phyloP scores from a whole-genome alignment of 2,888 invertebrate species.

The Candidula unifasciata region DNA sequence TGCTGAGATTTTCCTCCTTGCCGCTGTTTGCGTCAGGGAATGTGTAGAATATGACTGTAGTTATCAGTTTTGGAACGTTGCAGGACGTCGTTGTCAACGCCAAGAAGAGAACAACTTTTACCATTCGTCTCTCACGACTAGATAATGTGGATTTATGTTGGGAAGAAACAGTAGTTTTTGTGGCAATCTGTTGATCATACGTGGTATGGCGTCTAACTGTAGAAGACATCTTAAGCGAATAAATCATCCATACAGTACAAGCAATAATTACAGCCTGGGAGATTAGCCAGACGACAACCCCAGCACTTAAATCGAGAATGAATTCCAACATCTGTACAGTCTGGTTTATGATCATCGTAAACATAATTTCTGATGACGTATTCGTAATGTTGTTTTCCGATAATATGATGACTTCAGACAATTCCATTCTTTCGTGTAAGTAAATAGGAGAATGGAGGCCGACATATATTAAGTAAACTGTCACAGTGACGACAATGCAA shows the following conservation, averaged over 20 bases:
- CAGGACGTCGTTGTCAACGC: neutral
- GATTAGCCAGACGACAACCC: neutral
- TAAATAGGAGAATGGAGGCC: neutral
- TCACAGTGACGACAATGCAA: neutral
- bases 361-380: no score
- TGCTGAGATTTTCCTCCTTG: no score
- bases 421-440: neutral
- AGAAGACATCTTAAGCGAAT: neutral
- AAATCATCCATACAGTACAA: conserved; percentile 12
- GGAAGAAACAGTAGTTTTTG: no score
- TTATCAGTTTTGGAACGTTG: neutral
- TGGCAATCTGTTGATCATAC: neutral
- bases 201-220: neutral
- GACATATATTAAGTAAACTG: neutral
- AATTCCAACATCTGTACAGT: neutral
- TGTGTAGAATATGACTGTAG: no score
- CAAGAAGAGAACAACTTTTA: neutral
- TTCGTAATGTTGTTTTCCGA: no score
- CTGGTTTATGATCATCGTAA: neutral
- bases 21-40: no score
- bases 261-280: neutral
- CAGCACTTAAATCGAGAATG: neutral
- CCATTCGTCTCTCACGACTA: neutral
- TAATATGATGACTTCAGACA: neutral
- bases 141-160: neutral